Evolutionary conservation across 1,140 invertebrate species (phyloP).

Genomic region (Zophobas morio): DNA sequence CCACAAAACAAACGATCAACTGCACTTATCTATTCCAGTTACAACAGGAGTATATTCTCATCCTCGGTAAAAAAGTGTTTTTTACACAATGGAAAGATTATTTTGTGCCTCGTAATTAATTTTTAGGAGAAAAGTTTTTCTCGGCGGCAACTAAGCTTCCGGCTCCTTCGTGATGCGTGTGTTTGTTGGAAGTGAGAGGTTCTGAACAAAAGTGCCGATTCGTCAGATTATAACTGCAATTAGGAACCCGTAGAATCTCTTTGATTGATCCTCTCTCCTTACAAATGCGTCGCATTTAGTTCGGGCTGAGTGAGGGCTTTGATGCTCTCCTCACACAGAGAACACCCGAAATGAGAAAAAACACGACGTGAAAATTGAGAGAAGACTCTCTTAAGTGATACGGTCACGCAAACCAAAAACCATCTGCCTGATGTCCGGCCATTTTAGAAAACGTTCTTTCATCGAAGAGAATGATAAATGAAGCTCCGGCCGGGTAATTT

Average conservation of each 20-base stretch:
- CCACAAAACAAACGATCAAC: no score
- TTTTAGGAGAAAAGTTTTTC: conserved; percentile 18
- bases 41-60: neutral
- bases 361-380: conserved; percentile 39
- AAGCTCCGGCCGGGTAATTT: conserved; percentile 31
- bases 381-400: conserved; percentile 37
- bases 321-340: conserved; percentile 12
- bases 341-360: conserved; percentile 23
- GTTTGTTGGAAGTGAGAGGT: conserved; percentile 29
- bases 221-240: conserved; percentile 40
- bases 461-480: conserved; percentile 41
- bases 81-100: neutral
- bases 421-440: conserved; percentile 35
- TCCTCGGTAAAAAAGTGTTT: neutral
- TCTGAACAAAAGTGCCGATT: conserved; percentile 34
- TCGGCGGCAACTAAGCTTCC: neutral
- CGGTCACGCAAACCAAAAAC: conserved; percentile 34
- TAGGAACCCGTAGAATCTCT: conserved; percentile 29
- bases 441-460: conserved; percentile 37
- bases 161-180: neutral
- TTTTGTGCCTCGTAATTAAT: neutral
- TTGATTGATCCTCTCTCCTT: conserved; percentile 40
- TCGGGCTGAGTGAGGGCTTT: conserved; percentile 10
- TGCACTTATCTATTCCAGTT: neutral
- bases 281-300: conserved; percentile 38